Evolutionary conservation across 1,140 invertebrate species (phyloP), one percentile per base, ranked within the genome.

Genomic region (Aphelinus certus): DNA sequence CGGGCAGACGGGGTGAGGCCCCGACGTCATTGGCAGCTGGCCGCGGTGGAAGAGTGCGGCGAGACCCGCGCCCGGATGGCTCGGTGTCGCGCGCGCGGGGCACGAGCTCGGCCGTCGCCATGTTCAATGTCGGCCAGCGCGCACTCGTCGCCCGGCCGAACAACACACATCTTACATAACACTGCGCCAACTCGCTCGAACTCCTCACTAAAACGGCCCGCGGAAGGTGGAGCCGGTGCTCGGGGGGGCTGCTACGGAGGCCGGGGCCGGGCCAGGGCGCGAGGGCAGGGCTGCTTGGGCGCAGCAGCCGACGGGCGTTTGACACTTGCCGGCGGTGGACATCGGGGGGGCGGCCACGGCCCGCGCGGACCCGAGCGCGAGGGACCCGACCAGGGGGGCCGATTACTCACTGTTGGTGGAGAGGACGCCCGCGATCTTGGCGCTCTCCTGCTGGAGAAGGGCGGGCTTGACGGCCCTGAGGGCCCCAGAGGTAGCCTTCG

Each of bases 371-470:
- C 1, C 42, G 65, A 3, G 53, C 7, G 3, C 42, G 45, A 62
- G 26, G 26, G 26, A 9, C 51, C 9, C 51, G 9, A 53, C 51
- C 4, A 53, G 2, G 51, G 10, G 4, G 3, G 42, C 2, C 3
- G 2, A 9, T 76, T 86, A 91, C 92, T 91, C 85, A 93, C 92
- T 90, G 81, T 89, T 90, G 43, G 86, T 85, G 73, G 89, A 88
- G 76, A 91, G 78, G 71, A 87, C 84, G 70, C 89, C 88, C 45
- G 90, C 81, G 51, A 88, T 82, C 86, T 89, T 92, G 7, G 85
- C 69, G n/a, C 87, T 82, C 85, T 91, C 89, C 82, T 89, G 89
- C 80, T 90, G 88, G 51, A 90, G 77, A 82, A 92, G 78, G 63
- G 86, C 81, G 51, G 90, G 88, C 86, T 92, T 92, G 72, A 90